These are phyloP conservation scores for Morpho achilles DNA, from an alignment of 2,888 invertebrate genomes.

Conservation along the genomic window DNA sequence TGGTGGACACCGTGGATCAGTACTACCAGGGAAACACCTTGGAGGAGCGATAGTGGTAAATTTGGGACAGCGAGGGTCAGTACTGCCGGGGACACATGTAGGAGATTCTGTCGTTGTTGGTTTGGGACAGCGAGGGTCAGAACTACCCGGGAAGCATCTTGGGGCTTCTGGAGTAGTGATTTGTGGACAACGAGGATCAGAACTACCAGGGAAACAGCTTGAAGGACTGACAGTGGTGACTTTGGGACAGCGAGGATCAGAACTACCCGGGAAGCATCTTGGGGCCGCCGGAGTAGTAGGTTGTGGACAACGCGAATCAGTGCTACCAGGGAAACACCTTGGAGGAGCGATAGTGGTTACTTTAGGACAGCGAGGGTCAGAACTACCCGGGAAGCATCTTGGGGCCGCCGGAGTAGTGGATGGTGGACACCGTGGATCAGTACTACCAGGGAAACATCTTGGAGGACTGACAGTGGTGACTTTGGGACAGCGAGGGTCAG, in stretches of 20 bases:
- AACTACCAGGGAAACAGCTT: conserved; percentile 36
- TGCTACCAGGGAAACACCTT: conserved; percentile 51
- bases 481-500: conserved; percentile 37
- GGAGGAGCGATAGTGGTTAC: conserved; percentile 27
- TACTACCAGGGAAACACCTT: conserved; percentile 25
- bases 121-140: conserved; percentile 30
- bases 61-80: conserved; percentile 39
- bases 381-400: conserved; percentile 32
- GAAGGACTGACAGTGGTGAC: conserved; percentile 31
- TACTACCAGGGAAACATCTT: conserved; percentile 36
- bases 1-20: conserved; percentile 35
- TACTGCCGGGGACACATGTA: conserved; percentile 45
- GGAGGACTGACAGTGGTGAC: conserved; percentile 31
- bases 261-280: conserved; percentile 45
- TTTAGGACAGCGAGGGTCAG: conserved; percentile 30
- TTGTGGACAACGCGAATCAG: conserved; percentile 49
- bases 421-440: conserved; percentile 33
- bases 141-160: conserved; percentile 32
- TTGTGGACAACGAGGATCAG: conserved; percentile 33
- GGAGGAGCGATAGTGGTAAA: conserved; percentile 25
- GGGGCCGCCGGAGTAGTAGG: conserved; percentile 14
- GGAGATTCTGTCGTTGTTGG: conserved; percentile 24
- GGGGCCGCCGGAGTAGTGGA: conserved; percentile 30
- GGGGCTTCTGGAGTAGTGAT: conserved; percentile 31
- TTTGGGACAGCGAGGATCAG: conserved; percentile 37